Conservation (phyloP, 2,888 invertebrate genomes). For the Podotricha telesiphe region DNA sequence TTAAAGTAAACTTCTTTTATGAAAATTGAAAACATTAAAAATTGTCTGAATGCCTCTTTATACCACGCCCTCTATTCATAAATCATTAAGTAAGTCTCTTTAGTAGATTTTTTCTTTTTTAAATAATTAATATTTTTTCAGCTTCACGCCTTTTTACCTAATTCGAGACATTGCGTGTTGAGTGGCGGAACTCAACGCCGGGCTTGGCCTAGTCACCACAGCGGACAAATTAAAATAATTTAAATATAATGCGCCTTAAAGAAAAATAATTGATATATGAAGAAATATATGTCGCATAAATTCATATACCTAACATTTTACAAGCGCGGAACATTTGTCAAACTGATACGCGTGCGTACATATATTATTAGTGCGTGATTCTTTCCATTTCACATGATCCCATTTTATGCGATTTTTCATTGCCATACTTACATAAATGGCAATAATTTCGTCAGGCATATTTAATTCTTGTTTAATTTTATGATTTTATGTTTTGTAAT, state of each 20-base stretch:
- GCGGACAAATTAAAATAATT: too few species aligned
- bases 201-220: too few species aligned
- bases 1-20: neutral
- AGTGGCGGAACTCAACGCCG: too few species aligned
- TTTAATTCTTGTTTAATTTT: neutral
- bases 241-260: too few species aligned
- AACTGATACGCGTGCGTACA: slow-evolving; percentile 14
- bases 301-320: too few species aligned
- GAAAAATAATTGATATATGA: too few species aligned
- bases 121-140: too few species aligned
- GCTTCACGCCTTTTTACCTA: too few species aligned
- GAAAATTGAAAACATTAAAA: neutral
- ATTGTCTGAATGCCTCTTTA: neutral
- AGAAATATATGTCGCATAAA: too few species aligned
- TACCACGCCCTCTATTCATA: neutral
- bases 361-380: slow-evolving; percentile 10
- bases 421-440: slow-evolving; percentile 15
- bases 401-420: slow-evolving; percentile 26
- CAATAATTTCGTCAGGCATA: neutral
- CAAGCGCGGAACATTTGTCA: neutral
- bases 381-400: slow-evolving; percentile 25
- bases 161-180: too few species aligned
- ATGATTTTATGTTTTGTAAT: neutral
- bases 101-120: neutral
- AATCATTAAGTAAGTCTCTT: neutral